Conservation (phyloP, 1,140 invertebrate genomes). For the Drosophila rufa region DNA sequence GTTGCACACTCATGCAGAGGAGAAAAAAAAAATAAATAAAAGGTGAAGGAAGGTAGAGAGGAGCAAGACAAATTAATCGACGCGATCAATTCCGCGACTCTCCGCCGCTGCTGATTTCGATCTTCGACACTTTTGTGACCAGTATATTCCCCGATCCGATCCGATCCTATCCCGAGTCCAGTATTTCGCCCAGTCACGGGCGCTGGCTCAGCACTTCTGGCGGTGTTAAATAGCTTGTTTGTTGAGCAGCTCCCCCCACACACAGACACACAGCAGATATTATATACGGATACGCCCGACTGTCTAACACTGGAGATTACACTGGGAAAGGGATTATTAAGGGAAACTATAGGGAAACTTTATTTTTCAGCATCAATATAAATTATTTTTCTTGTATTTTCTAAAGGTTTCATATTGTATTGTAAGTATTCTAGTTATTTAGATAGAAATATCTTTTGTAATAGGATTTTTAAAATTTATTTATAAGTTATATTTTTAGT, state of each 20-base stretch:
- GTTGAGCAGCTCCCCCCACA: constrained; percentile 66
- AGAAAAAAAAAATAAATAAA: neutral
- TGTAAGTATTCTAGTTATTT: neutral
- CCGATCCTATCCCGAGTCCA: neutral
- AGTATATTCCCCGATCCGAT: constrained; percentile 17
- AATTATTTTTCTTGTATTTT: neutral
- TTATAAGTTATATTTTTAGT: no score
- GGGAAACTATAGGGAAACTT: neutral
- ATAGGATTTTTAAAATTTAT: no score
- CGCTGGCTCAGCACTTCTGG: constrained; percentile 75
- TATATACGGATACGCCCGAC: constrained; percentile 44
- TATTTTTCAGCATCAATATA: neutral
- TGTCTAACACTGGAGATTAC: constrained; percentile 59
- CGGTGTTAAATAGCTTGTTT: constrained; percentile 83
- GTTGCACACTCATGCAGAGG: constrained; percentile 78
- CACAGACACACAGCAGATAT: constrained; percentile 41
- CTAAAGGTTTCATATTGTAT: neutral
- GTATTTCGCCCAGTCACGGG: constrained; percentile 64
- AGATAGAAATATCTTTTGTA: no score
- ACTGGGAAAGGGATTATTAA: neutral
- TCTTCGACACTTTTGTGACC: constrained; percentile 80
- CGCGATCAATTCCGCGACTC: constrained; percentile 79
- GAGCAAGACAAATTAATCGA: constrained; percentile 84
- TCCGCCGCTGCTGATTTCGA: constrained; percentile 78
- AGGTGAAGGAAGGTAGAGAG: constrained; percentile 5